These are phyloP conservation scores for Prunella strophiata DNA, from an alignment of 2,797 vertebrate species.

Conservation along the genomic window DNA sequence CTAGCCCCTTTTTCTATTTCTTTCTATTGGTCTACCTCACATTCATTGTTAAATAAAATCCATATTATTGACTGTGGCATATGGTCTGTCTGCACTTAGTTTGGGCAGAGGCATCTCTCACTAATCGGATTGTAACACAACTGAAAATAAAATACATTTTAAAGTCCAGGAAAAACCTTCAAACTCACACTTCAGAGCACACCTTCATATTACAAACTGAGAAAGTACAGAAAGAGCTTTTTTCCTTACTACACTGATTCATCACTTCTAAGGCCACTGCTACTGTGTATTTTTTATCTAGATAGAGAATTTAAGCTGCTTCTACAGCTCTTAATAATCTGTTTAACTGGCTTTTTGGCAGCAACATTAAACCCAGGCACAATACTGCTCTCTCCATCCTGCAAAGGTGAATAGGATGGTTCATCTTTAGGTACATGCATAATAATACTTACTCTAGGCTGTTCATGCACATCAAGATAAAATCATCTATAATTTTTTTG, in stretches of 20 bases:
- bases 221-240: not conserved
- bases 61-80: not conserved
- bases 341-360: not conserved
- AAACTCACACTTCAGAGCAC: not conserved
- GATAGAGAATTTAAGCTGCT: not conserved
- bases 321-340: not conserved
- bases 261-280: not conserved
- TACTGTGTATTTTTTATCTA: not conserved
- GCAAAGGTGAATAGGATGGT: not conserved
- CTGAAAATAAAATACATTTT: not conserved
- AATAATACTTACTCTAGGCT: not conserved
- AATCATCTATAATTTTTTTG: not conserved
- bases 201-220: not conserved
- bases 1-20: not conserved
- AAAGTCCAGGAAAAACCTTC: not conserved
- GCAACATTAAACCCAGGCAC: not conserved
- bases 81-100: not conserved
- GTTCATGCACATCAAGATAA: not conserved
- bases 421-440: not conserved
- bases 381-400: not conserved
- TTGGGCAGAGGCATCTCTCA: not conserved
- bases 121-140: not conserved
- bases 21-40: not conserved
- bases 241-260: not conserved
- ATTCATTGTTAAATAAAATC: not conserved